These are phyloP conservation scores for Heloderma charlesbogerti DNA, from an alignment of 2,113 vertebrate species.

Conservation along the genomic window DNA sequence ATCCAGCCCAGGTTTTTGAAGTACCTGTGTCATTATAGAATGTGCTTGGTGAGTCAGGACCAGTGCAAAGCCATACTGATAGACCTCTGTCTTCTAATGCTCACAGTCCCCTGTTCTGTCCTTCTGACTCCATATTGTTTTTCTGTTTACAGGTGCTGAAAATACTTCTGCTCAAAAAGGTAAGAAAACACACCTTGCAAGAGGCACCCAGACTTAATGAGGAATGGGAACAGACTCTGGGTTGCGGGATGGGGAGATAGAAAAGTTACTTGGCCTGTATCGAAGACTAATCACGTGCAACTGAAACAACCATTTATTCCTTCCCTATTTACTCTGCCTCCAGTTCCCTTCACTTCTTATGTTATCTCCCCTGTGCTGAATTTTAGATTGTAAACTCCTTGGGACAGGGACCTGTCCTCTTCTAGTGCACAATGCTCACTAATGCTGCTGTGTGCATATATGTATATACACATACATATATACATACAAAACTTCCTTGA, in stretches of 20 bases:
- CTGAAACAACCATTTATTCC: background rate
- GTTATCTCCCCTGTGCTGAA: background rate
- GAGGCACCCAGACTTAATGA: background rate
- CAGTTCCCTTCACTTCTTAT: background rate
- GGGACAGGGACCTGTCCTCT: background rate
- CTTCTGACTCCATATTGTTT: constrained; percentile 3
- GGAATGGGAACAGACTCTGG: too few species aligned
- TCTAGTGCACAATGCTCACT: too few species aligned
- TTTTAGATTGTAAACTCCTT: background rate
- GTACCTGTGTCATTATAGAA: background rate
- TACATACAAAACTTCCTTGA: too few species aligned
- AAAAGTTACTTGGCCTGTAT: background rate
- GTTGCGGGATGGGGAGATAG: too few species aligned
- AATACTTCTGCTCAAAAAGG: constrained; percentile 17
- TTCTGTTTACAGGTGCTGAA: constrained; percentile 17
- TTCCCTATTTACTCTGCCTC: background rate
- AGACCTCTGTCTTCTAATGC: background rate
- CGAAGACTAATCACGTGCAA: background rate
- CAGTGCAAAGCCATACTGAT: background rate
- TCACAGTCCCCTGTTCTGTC: too few species aligned
- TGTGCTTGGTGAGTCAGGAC: background rate
- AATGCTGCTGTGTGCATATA: too few species aligned
- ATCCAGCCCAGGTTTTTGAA: background rate
- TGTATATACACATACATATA: too few species aligned
- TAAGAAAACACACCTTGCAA: background rate